Base-by-base conservation (phyloP, 2,113 vertebrate species). In the Gymnobelideus leadbeateri region DNA sequence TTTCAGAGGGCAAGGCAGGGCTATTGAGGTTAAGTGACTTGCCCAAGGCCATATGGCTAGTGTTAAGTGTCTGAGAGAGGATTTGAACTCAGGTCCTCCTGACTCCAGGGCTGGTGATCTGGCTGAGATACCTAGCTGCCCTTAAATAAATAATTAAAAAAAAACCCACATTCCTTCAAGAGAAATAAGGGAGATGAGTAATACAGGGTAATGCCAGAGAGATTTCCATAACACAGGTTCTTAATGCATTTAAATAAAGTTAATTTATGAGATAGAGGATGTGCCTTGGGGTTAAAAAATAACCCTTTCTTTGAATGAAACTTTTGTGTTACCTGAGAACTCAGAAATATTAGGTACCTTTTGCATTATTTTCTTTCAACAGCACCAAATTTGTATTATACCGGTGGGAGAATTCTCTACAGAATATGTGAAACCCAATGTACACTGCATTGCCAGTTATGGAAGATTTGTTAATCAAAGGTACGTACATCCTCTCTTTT, bases 331-430 rank as follows among this genome's bases (percentile, higher is more conserved):
- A 9, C 51, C 3, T 90, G 57, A 8, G 50, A 89, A 14, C 51
- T 84, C 19, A 19, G 95, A 46, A 96, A 28, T 2, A 0, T 4
- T 14, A 0, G 10, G 3, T 89, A n/a, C 89, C 9, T 26, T 31
- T 97, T 96, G 12, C 90, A 8, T 51, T 94, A 24, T 21, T 52
- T 98, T 89, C 95, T 26, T 93, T 97, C 97, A 96, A 94, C 97
- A 99, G 99, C 98, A 99, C 97, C 99, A 99, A 96, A 94, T 99
- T 92, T 99, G 99, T 91, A 97, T 99, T 50, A 97, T 99, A 93
- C 98, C 99, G 54, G 93, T 95, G 25, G 98, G 99, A 84, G 98
- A 99, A 93, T 99, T 99, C 98, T 99, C 99, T 91, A 93, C 98
- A 84, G 99, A 99, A 43, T 99, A 99, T 0, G 97, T 99, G 77